Evolutionary conservation across 2,113 vertebrate genomes (phyloP).

Genomic region (Alethe diademata): DNA sequence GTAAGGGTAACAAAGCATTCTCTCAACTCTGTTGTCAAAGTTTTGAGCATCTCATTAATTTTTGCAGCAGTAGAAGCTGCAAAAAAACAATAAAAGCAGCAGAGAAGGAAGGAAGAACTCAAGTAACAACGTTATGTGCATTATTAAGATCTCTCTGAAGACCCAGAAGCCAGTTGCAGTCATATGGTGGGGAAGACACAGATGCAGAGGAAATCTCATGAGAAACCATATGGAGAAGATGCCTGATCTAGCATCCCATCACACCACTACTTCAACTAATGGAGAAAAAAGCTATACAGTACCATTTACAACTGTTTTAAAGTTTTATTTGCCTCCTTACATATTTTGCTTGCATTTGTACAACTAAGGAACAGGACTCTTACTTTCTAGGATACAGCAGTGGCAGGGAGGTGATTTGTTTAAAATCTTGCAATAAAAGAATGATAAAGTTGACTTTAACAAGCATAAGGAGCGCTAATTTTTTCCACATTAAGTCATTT

Average conservation of each 20-base stretch:
- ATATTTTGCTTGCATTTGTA: not conserved
- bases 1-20: not conserved
- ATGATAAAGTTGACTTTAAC: not conserved
- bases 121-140: not conserved
- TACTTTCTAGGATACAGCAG: rapidly evolving
- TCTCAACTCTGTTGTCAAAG: not conserved
- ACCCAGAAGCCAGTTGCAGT: not conserved
- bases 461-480: not conserved
- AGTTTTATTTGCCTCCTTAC: not conserved
- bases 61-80: not conserved
- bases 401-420: not conserved
- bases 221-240: not conserved
- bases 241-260: not conserved
- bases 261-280: not conserved
- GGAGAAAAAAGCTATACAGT: not conserved
- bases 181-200: not conserved
- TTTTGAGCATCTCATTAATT: not conserved
- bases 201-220: not conserved
- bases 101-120: not conserved
- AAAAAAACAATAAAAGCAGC: not conserved
- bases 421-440: not conserved
- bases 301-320: not conserved
- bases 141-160: not conserved
- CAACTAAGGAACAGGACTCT: not conserved
- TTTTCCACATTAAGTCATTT: not conserved